Percentiles rank a stretch among this genome's conserved stretches.
phyloP scores from a whole-genome alignment of 2,113 vertebrate genomes.

The Mormyrus lacerda region DNA sequence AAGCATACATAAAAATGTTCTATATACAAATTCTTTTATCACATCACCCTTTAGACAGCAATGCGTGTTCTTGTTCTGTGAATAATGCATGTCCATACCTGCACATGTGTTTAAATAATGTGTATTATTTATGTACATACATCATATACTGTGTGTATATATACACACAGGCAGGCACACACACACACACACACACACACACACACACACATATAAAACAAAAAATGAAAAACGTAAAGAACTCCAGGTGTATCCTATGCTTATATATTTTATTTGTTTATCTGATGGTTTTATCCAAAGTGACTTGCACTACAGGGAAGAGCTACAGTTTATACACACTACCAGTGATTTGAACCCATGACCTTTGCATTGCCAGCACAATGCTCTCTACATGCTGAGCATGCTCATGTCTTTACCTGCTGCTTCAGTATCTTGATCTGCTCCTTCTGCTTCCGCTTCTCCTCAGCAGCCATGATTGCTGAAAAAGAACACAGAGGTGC shows the following conservation, averaged over 20 bases:
- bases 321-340: neutral
- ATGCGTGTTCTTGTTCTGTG: neutral
- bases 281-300: neutral
- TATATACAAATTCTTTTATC: neutral
- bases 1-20: neutral
- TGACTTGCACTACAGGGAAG: neutral
- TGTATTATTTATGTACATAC: neutral
- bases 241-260: neutral
- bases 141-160: neutral
- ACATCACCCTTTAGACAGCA: neutral
- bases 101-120: neutral
- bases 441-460: slow-evolving; percentile 87
- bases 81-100: neutral
- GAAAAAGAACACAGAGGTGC: slow-evolving; percentile 34
- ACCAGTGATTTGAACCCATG: neutral
- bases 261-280: neutral
- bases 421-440: slow-evolving; percentile 94
- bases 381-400: neutral
- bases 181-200: neutral
- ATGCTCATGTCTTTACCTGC: slow-evolving; percentile 64
- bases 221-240: neutral
- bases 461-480: slow-evolving; percentile 92
- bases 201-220: neutral
- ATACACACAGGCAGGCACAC: too few species aligned
- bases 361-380: neutral